Evolutionary conservation across 2,113 vertebrate species (phyloP), one percentile per base, ranked within the genome.

Genomic region (Nibea albiflora): DNA sequence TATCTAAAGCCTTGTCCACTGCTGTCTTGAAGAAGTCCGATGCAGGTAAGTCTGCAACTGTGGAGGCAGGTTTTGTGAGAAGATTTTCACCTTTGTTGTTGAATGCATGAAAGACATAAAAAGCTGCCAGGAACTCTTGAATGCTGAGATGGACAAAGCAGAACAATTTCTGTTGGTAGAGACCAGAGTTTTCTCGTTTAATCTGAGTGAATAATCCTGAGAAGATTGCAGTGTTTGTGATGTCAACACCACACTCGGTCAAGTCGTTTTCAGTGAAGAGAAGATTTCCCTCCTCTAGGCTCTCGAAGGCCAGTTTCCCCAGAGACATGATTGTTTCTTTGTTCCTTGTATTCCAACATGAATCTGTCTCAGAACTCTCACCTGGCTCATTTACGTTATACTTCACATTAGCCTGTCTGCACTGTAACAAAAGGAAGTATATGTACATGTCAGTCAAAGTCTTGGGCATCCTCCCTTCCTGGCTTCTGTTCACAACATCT

Each of bases 41-140:
- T 4, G 76, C 54, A 53, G 0, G 7, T 35, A 35, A 8, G 31
- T 54, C 11, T 76, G 46, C 24, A 0, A 10, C 0, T 0, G 31
- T 0, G 24, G 24, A 65, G 26, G 17, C 1, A 0, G 71, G 3
- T 2, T 2, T 0, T 1, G 12, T 26, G 7, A 87, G 52, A 22
- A 87, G 28, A 81, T 90, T 91, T 74, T 72, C 4, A n/a, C 68
- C 72, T 61, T 28, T 57, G 53, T 75, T 53, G 15, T 0, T 78
- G 0, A 90, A 88, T 47, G 56, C 0, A 1, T 78, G 24, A 44
- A 67, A 61, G 26, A 72, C 84, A 75, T 84, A 49, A n/a, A 90
- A 62, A 46, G 90, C 84, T 49, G 84, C 88, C 24, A 90, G 0
- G 70, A 88, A 91, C 82, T 87, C 84, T 62, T 91, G 88, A 81